These are phyloP conservation scores for Emberiza fucata DNA, from an alignment of 2,113 vertebrate species.

Conservation along the genomic window DNA sequence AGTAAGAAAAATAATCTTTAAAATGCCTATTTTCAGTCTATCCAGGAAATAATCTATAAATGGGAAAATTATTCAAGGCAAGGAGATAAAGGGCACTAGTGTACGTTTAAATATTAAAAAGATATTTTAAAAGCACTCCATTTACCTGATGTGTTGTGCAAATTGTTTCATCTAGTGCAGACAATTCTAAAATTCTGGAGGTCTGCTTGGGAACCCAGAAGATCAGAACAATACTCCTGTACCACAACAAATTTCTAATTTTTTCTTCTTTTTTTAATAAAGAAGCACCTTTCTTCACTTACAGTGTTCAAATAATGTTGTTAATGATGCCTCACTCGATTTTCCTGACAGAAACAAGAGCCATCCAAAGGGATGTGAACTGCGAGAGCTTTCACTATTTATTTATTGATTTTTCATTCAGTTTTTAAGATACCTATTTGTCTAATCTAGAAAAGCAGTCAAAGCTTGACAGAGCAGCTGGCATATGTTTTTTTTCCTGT, in stretches of 20 bases:
- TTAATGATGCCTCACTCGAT: not conserved
- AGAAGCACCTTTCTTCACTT: not conserved
- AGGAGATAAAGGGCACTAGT: rapidly evolving
- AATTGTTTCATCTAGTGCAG: not conserved
- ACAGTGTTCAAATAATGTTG: not conserved
- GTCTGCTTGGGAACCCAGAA: not conserved
- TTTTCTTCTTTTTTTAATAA: not conserved
- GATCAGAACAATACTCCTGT: not conserved
- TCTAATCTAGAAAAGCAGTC: not conserved
- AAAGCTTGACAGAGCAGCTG: not conserved
- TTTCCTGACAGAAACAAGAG: not conserved
- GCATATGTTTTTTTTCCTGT: not conserved
- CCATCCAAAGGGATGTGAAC: not conserved
- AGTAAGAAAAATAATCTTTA: not conserved
- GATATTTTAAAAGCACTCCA: not conserved
- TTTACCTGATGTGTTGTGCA: not conserved
- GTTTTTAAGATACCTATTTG: not conserved
- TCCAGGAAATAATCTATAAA: not conserved
- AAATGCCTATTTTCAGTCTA: not conserved
- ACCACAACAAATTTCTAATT: not conserved
- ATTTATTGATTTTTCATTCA: not conserved
- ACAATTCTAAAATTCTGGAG: not conserved
- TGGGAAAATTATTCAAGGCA: rapidly evolving
- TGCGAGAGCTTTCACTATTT: not conserved
- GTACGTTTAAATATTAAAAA: not conserved